phyloP scores from a whole-genome alignment of 2,797 vertebrate species.

The Crenuchus spilurus region DNA sequence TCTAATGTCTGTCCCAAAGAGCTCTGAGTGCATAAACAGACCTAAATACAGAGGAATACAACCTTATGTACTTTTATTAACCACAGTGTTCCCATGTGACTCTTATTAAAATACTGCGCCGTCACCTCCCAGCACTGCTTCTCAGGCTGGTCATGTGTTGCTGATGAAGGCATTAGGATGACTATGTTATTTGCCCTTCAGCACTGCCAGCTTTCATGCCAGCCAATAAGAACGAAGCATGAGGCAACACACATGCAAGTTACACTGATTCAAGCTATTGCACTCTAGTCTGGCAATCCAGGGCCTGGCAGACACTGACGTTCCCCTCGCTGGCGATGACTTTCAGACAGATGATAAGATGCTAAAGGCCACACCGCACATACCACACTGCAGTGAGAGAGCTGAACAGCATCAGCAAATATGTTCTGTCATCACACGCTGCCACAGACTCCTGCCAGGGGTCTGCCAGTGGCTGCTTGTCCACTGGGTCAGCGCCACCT shows the following conservation, averaged over 20 bases:
- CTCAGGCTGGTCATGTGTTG: neutral
- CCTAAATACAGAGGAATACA: no score
- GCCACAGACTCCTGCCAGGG: neutral
- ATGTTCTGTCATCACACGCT: conserved; percentile 5
- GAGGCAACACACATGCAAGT: conserved; percentile 49
- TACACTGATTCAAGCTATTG: neutral
- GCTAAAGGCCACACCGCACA: neutral
- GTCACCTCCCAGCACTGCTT: neutral
- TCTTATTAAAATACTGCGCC: neutral
- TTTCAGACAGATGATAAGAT: conserved; percentile 11
- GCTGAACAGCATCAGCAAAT: neutral
- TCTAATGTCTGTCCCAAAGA: no score
- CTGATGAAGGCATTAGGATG: conserved; percentile 3
- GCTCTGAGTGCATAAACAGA: no score
- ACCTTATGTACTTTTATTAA: no score
- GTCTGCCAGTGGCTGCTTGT: neutral
- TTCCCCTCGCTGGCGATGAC: neutral
- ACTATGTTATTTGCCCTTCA: conserved; percentile 19
- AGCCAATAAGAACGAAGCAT: conserved; percentile 37
- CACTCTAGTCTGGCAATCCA: conserved; percentile 12
- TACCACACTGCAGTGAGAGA: neutral
- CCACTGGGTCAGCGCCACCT: neutral
- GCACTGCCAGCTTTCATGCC: conserved; percentile 7
- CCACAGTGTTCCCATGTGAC: no score
- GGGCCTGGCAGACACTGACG: neutral